These are phyloP conservation scores for Siphonodentalium dalli DNA, from an alignment of 2,888 invertebrate genomes.

Conservation along the genomic window DNA sequence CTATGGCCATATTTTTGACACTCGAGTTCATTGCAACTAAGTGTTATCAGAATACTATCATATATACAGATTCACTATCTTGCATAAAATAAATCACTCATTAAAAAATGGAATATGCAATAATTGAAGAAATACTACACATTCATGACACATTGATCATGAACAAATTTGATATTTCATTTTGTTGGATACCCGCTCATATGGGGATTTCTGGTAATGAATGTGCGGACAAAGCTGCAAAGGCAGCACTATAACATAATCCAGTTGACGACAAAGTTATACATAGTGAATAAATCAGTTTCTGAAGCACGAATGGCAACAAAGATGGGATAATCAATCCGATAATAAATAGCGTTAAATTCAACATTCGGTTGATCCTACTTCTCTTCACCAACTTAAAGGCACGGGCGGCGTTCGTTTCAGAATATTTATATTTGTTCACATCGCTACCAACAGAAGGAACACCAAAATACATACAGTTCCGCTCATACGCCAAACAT, in stretches of 20 bases:
- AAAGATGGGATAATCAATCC: not conserved
- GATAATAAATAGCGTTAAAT: slow-evolving; percentile 5
- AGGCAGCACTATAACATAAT: not conserved
- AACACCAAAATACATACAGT: no score
- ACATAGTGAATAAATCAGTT: not conserved
- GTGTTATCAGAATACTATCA: not conserved
- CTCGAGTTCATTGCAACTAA: not conserved
- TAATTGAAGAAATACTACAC: slow-evolving; percentile 4
- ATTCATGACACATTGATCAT: not conserved
- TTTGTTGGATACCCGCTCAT: slow-evolving; percentile 16
- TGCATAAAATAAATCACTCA: slow-evolving; percentile 6
- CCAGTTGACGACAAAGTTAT: not conserved
- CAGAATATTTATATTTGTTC: no score
- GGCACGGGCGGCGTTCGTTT: no score
- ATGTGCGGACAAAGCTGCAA: slow-evolving; percentile 1
- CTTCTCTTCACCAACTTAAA: no score
- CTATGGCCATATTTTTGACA: slow-evolving; percentile 9
- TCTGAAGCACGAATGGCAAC: slow-evolving; percentile 4
- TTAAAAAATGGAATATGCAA: not conserved
- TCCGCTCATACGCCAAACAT: no score
- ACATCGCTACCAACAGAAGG: no score
- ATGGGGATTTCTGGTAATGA: slow-evolving; percentile 13
- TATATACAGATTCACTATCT: slow-evolving; percentile 11
- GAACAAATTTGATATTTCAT: slow-evolving; percentile 7
- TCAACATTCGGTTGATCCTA: not conserved